Base-by-base conservation (phyloP, 1,140 invertebrate genomes). In the Hesperophylax magnus region DNA sequence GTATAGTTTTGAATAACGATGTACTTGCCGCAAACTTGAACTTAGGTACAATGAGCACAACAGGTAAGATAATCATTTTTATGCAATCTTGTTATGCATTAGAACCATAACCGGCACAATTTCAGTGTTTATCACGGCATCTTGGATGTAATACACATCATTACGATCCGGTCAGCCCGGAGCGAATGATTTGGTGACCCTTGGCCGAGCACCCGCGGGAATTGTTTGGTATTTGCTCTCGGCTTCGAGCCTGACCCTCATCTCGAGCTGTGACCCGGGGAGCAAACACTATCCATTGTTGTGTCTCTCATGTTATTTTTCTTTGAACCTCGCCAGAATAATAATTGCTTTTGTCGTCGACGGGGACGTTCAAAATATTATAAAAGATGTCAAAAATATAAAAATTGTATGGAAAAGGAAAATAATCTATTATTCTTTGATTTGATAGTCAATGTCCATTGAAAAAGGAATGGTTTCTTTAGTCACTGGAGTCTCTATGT, bases 261-360 rank as follows among this genome's bases (percentile, higher is more conserved):
- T 20, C 72, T 76, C 72, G 39, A 60, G 72, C 72, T 76, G 72
- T 34, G 53, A 60, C 56, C 72, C 72, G 58, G 15, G 72, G 17
- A 60, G 61, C 72, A 76, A 76, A 76, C 72, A 76, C 72, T 39
- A 76, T 76, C 72, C 72, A 76, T 76, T 76, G 72, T 76, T 76
- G 72, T 76, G 72, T 58, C 53, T 34, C 27, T 75, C 53, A 56
- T 54, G 52, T 75, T 75, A 17, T 75, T 75, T 58, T 75, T 72
- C 69, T 53, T 72, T 18, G n/a, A 58, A 58, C 24, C 22, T 65
- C 24, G 63, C 9, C 39, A 39, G 34, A 8, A 39, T n/a, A 67
- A 67, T 67, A 67, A 67, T 67, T 67, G n/a, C 18, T 67, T 61
- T 61, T 15, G 24, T 31, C 63, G 63, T 67, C 15, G 39, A 47